Percentiles rank a stretch among this genome's conserved stretches.
These are phyloP conservation scores for Lampris incognitus DNA, from an alignment of 2,113 vertebrate species.

Conservation along the genomic window DNA sequence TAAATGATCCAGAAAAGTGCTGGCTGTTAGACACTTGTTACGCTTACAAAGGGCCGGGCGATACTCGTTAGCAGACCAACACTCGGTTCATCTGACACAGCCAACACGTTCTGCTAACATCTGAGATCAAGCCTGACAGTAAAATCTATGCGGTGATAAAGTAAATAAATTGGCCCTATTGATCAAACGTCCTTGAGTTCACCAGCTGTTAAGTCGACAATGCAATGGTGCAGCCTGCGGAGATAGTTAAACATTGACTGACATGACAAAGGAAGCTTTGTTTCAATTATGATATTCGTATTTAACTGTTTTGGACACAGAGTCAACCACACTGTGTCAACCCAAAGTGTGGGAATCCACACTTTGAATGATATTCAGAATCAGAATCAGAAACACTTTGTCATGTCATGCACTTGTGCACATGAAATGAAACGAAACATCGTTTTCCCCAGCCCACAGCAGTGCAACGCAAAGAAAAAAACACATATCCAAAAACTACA, in stretches of 20 bases:
- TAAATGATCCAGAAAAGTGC: conserved; percentile 46
- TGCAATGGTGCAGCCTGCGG: background rate
- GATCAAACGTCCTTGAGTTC: conserved; percentile 12
- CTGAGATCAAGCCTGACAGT: conserved; percentile 31
- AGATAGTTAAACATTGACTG: conserved; percentile 4
- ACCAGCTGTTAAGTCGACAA: conserved; percentile 16
- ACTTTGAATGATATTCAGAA: too few relatives aligned
- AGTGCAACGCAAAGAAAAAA: too few relatives aligned
- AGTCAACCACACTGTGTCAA: conserved; percentile 17
- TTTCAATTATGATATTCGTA: conserved; percentile 29
- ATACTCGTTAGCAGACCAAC: background rate
- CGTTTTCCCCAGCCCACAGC: too few relatives aligned
- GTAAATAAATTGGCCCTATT: conserved; percentile 40
- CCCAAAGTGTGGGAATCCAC: background rate
- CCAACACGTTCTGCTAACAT: conserved; percentile 1
- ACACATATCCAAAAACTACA: too few relatives aligned
- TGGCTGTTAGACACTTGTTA: conserved; percentile 29
- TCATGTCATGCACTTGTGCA: too few relatives aligned
- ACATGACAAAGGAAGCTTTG: conserved; percentile 25
- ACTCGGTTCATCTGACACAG: conserved; percentile 18
- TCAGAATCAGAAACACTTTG: too few relatives aligned
- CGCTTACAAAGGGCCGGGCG: conserved; percentile 39
- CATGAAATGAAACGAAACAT: too few relatives aligned
- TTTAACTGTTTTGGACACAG: conserved; percentile 9
- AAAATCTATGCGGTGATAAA: conserved; percentile 56